A percentile compares a stretch with the other conserved stretches of the same genome.
These are phyloP conservation scores for Sminthurinus aureus DNA, from an alignment of 2,888 invertebrate species.

Conservation along the genomic window DNA sequence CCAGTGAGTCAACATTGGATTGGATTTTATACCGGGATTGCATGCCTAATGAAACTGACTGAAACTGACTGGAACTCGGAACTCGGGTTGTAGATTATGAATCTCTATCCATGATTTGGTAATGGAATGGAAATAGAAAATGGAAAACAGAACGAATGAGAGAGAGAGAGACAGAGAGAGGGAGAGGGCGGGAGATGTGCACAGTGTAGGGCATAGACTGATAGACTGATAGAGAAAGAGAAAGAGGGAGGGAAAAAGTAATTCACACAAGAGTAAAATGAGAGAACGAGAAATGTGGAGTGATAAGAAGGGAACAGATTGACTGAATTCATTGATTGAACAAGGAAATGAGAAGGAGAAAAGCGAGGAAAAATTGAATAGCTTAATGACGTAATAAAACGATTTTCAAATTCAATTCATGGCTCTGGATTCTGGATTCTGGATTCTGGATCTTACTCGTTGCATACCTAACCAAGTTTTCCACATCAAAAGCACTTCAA, in stretches of 20 bases:
- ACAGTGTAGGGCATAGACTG: no score
- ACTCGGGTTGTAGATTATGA: neutral
- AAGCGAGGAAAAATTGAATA: conserved; percentile 51
- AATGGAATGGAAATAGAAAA: neutral
- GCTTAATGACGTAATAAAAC: conserved; percentile 56
- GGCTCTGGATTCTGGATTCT: conserved; percentile 21
- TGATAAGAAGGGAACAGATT: conserved; percentile 22
- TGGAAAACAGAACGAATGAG: neutral
- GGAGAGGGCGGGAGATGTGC: neutral
- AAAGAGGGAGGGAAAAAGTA: conserved; percentile 4
- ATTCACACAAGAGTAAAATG: neutral
- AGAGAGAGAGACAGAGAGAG: neutral
- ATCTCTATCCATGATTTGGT: neutral
- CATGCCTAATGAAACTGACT: neutral
- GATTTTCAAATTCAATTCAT: conserved; percentile 56
- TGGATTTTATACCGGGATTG: neutral
- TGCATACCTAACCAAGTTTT: conserved; percentile 53
- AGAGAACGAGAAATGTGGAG: neutral
- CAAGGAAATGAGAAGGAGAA: conserved; percentile 46
- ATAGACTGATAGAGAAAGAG: neutral
- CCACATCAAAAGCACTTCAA: conserved; percentile 36
- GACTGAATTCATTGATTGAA: conserved; percentile 42
- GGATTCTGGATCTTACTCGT: conserved; percentile 24
- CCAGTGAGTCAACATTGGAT: neutral
- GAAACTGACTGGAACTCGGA: neutral